phyloP scores from a whole-genome alignment of 2,113 vertebrate genomes.

The Psittacara wagleri region DNA sequence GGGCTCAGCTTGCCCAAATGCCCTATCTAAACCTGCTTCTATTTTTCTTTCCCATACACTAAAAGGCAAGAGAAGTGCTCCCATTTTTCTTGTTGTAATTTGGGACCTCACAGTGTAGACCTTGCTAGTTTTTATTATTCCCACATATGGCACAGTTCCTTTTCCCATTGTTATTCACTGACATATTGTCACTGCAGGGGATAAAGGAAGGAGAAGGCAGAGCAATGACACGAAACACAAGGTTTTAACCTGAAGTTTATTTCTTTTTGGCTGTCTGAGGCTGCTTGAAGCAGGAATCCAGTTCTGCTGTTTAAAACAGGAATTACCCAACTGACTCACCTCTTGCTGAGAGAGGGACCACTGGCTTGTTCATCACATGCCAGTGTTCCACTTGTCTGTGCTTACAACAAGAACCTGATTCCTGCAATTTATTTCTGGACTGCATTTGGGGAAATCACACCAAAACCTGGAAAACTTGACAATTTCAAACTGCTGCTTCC shows the following conservation, averaged over 20 bases:
- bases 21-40: not conserved
- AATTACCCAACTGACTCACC: not conserved
- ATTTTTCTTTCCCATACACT: not conserved
- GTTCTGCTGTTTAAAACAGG: not conserved
- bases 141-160: not conserved
- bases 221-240: not conserved
- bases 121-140: not conserved
- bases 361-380: not conserved
- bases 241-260: slow-evolving; percentile 20
- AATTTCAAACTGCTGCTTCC: not conserved
- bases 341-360: not conserved
- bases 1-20: not conserved
- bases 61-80: not conserved
- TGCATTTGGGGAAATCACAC: not conserved
- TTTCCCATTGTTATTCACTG: not conserved
- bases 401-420: not conserved
- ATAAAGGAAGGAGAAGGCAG: not conserved
- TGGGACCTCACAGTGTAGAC: not conserved
- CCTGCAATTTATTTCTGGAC: not conserved
- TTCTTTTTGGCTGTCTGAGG: not conserved
- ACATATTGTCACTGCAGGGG: not conserved
- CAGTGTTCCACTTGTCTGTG: not conserved
- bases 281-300: not conserved
- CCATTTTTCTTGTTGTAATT: not conserved
- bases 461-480: not conserved